Evolutionary conservation across 1,140 invertebrate genomes (phyloP).

Genomic region (Holotrichia oblita): DNA sequence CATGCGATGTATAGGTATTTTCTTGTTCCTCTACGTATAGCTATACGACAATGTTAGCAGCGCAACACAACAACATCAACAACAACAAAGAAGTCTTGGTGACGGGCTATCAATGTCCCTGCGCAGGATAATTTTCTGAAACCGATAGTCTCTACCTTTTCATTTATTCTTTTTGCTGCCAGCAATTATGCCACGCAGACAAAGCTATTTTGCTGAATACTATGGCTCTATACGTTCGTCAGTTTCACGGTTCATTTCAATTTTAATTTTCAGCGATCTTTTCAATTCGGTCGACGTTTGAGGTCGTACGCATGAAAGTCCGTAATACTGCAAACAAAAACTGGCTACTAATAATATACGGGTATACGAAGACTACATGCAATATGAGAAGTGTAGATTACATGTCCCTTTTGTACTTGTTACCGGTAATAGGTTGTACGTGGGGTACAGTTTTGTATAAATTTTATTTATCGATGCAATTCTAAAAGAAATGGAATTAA

Average conservation of each 20-base stretch:
- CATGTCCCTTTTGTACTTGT: slow-evolving; percentile 10
- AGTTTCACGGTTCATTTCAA: slow-evolving; percentile 39
- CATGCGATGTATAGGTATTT: background rate
- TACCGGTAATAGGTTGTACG: slow-evolving; percentile 22
- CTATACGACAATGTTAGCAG: background rate
- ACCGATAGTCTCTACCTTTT: slow-evolving; percentile 29
- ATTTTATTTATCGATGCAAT: slow-evolving; percentile 22
- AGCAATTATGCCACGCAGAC: slow-evolving; percentile 37
- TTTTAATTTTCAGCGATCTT: slow-evolving; percentile 41
- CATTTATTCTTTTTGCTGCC: slow-evolving; percentile 35
- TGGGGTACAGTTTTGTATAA: slow-evolving; percentile 20
- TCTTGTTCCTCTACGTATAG: background rate
- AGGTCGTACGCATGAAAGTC: background rate
- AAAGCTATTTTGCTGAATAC: slow-evolving; percentile 40
- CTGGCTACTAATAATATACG: slow-evolving; percentile 35
- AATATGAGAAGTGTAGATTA: slow-evolving; percentile 34
- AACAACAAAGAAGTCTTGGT: slow-evolving; percentile 26
- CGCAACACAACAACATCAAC: slow-evolving; percentile 25
- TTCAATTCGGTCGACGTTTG: slow-evolving; percentile 18
- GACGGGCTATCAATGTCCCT: slow-evolving; percentile 31
- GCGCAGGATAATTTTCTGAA: slow-evolving; percentile 34
- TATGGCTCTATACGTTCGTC: background rate
- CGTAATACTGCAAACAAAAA: background rate
- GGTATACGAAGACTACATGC: background rate
- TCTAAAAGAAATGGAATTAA: background rate